Evolutionary conservation across 1,140 invertebrate species (phyloP), one percentile per base, ranked within the genome.

Genomic region (Cherax quadricarinatus): DNA sequence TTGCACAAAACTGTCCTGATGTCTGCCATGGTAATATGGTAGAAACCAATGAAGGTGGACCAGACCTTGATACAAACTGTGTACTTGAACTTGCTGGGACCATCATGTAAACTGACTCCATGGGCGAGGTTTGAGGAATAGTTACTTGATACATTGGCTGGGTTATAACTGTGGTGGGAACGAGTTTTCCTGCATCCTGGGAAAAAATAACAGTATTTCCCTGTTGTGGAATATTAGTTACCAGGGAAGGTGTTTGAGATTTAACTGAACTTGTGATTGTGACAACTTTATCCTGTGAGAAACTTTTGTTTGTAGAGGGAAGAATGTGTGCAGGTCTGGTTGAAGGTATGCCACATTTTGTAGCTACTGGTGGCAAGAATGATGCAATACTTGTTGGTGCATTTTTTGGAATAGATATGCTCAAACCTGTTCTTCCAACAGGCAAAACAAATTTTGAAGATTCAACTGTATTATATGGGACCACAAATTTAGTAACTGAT

Each of bases 341-440:
- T 16, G 51, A 48, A 24, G 66, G 12, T 21, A 12, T 10, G n/a
- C 14, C 5, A 51, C 49, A 49, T 21, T 21, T 79, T 41, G 73
- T 53, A 30, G 41, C 41, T 6, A 4, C 12, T 3, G 86, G 24
- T 41, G 41, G 6, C 6, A 88, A 16, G 53, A 88, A 88, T 41
- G 86, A 88, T 30, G 48, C n/a, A 21, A 88, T 62, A 18, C 48
- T 79, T 4, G 79, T 80, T 21, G 86, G 78, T 30, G 78, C 21
- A 80, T 10, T 80, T 80, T 30, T 81, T 62, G 86, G 86, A 7
- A 88, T 88, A 30, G n/a, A 30, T 21, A 88, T 88, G 10, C 78
- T 88, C 3, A 88, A 41, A 9, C 86, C 86, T 62, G 86, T 88
- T 24, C 16, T 80, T 41, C 86, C 86, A 88, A 88, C 78, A 66